Evolutionary conservation across 2,113 vertebrate genomes (phyloP).

Genomic region (Crotalus helleri): DNA sequence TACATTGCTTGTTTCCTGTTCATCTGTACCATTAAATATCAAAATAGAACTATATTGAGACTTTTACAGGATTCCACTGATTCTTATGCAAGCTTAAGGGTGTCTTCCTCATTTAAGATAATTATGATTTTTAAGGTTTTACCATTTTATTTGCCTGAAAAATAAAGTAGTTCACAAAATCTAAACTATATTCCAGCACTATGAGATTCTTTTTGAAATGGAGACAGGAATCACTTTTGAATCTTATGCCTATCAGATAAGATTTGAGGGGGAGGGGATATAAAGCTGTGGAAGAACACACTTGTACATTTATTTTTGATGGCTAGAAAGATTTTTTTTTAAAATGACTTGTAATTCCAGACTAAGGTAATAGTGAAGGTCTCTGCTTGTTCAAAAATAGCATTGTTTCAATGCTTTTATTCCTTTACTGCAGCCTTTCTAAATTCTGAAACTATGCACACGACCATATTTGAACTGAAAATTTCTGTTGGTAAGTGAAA

Average conservation of each 20-base stretch:
- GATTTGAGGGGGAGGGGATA: background rate
- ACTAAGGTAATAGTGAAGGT: background rate
- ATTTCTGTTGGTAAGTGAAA: background rate
- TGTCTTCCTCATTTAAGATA: background rate
- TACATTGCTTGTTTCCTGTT: background rate
- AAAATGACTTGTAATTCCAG: background rate
- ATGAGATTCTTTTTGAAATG: background rate
- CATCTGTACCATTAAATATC: background rate
- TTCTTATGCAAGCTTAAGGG: background rate
- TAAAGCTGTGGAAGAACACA: background rate
- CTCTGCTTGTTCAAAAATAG: background rate
- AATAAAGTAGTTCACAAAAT: background rate
- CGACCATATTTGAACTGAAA: background rate
- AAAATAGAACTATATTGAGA: background rate
- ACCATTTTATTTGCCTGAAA: background rate
- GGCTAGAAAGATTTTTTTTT: background rate
- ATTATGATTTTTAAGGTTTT: background rate
- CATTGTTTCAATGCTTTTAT: background rate
- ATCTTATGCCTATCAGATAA: background rate
- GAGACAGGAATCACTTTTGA: background rate
- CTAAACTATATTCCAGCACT: background rate
- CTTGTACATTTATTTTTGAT: background rate
- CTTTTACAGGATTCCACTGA: background rate
- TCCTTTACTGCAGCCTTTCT: background rate
- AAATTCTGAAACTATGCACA: background rate